Base-by-base conservation (phyloP, 2,888 invertebrate genomes). In the Xylota sylvarum region DNA sequence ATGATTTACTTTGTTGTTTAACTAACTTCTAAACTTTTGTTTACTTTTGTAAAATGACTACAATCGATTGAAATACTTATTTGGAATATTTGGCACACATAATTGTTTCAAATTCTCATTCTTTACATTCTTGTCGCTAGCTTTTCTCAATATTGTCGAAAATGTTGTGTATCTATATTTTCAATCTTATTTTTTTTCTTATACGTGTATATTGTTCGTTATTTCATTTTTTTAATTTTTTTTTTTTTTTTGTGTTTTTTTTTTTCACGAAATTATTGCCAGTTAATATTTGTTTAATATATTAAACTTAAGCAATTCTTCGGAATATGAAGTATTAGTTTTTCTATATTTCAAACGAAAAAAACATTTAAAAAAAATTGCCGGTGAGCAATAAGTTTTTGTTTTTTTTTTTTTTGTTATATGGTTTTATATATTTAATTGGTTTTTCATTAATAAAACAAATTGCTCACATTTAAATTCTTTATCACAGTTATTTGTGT, bases 41-140 rank as follows among this genome's bases (percentile, higher is more conserved):
- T 27, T 35, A 9, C 48, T 17, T 64, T 48, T 72, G 17, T 9
- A 60, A 58, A 55, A 56, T 64, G 32, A 70, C 62, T 70, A 65
- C 43, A 50, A 72, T 79, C 62, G 50, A 69, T 74, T 74, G 69
- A 74, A 73, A 60, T 65, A 72, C 70, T 65, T 81, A 76, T 52
- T 78, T 52, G 69, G 58, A 85, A 81, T 70, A 85, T 85, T 85
- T 85, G 85, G 85, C 85, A 85, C 85, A 76, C 70, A 79, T 73
- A 76, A 65, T 64, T 76, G 40, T 79, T 84, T 65, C 4, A 43
- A 65, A 52, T 65, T 83, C 69, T 64, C 56, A 52, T 83, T 35
- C 40, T 50, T 64, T 43, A 7, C 14, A 35, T 43, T 32, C 19
- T 52, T 81, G 17, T 58, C 78, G 55, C 65, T 78, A 58, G 5